Conservation (phyloP, 2,113 vertebrate genomes). For the Leiothrix lutea region DNA sequence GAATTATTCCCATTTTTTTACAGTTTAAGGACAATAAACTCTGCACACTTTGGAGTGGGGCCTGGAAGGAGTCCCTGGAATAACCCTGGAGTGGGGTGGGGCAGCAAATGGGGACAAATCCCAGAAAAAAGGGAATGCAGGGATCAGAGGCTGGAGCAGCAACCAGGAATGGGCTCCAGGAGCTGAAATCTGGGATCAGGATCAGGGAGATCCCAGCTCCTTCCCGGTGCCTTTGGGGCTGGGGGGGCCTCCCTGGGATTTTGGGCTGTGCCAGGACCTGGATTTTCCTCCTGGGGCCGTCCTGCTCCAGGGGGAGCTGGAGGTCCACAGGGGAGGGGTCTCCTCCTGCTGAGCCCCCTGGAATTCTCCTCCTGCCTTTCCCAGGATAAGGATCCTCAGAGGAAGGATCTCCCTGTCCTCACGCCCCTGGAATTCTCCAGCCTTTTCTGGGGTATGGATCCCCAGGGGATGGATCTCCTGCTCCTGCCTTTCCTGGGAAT, state of each 20-base stretch:
- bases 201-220: background rate
- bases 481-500: background rate
- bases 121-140: background rate
- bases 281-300: background rate
- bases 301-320: background rate
- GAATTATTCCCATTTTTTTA: background rate
- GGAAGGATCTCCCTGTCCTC: too few relatives aligned
- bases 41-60: background rate
- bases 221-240: background rate
- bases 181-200: accelerated
- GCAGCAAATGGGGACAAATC: background rate
- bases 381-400: too few relatives aligned
- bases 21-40: background rate
- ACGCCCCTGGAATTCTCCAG: too few relatives aligned
- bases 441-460: too few relatives aligned
- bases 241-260: background rate
- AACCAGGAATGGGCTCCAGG: background rate
- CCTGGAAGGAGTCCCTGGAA: background rate
- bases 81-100: accelerated
- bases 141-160: background rate
- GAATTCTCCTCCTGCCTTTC: too few relatives aligned
- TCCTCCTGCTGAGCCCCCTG: too few relatives aligned
- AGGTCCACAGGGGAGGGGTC: background rate
- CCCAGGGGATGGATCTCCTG: background rate
- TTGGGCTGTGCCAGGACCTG: background rate